Evolutionary conservation across 2,888 invertebrate species (phyloP), one percentile per base, ranked within the genome.

Genomic region (Scaeva pyrastri): DNA sequence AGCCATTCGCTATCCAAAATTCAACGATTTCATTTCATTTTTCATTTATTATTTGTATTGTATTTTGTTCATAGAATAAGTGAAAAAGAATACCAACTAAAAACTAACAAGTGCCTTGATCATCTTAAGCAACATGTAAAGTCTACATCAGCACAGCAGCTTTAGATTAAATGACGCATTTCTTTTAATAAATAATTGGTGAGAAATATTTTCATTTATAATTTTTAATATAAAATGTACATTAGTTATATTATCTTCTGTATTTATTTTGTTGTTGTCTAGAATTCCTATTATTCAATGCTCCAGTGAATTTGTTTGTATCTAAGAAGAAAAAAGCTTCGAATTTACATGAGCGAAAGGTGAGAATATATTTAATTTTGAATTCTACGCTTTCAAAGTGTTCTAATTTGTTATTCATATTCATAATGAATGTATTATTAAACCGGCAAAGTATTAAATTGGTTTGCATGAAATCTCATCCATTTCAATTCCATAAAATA

Each of bases 131-230:
- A 62, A 23, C 23, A 43, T 62, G 43, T 62, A 58, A 58, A 23
- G 21, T 10, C n/a, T 43, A 10, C 5, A 43, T 43, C 41, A 19
- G 43, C 16, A 58, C 0, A 39, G 56, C 56, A 31, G 31, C n/a
- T n/a, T 16, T 31, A 56, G 56, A 52, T 52, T 55, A 31, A 31
- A 56, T 56, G 31, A 56, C 56, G 56, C 36, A 58, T 58, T 58
- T 21, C 19, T 39, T 39, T 58, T 21, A 39, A 58, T 39, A 39
- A 58, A 7, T 56, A 36, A 39, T 39, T 43, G 62, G 62, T 62
- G 62, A 62, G 62, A n/a, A 62, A 43, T 19, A 0, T 36, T 43
- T 11, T 41, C 0, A 56, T 23, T 41, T 31, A 31, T 31, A 62
- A 41, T 43, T 23, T 36, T 60, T 8, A 23, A 23, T 23, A 62